Conservation (phyloP, 2,888 invertebrate genomes). For the Phytoseiulus persimilis region DNA sequence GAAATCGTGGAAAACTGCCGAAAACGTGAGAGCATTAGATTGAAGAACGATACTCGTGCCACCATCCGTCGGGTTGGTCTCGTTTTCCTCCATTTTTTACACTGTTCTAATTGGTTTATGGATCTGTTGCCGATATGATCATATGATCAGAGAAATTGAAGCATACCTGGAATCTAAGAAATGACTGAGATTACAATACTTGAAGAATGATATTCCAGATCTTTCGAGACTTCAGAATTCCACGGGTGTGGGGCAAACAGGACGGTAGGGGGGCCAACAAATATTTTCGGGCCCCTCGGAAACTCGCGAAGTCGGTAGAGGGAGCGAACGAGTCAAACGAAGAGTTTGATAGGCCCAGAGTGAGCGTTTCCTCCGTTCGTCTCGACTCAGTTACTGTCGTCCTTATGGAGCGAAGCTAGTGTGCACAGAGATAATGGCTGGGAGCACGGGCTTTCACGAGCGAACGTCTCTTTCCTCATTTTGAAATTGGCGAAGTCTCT, state of each 20-base stretch:
- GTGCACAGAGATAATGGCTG: too few species aligned
- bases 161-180: too few species aligned
- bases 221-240: conserved; percentile 1
- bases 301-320: background rate
- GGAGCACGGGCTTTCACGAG: too few species aligned
- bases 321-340: background rate
- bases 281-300: background rate
- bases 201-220: background rate
- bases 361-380: background rate
- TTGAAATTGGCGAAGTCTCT: background rate
- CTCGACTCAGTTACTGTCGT: background rate
- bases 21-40: background rate
- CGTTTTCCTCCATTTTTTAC: background rate
- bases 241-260: background rate
- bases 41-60: background rate
- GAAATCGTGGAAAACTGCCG: background rate
- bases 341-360: background rate
- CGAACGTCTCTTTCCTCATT: background rate
- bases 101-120: too few species aligned
- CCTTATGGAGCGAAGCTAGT: too few species aligned
- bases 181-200: too few species aligned
- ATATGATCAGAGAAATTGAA: too few species aligned
- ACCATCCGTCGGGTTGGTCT: background rate
- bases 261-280: background rate
- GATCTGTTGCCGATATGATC: too few species aligned